Conservation (phyloP, 2,797 vertebrate species). For the Trachurus trachurus region DNA sequence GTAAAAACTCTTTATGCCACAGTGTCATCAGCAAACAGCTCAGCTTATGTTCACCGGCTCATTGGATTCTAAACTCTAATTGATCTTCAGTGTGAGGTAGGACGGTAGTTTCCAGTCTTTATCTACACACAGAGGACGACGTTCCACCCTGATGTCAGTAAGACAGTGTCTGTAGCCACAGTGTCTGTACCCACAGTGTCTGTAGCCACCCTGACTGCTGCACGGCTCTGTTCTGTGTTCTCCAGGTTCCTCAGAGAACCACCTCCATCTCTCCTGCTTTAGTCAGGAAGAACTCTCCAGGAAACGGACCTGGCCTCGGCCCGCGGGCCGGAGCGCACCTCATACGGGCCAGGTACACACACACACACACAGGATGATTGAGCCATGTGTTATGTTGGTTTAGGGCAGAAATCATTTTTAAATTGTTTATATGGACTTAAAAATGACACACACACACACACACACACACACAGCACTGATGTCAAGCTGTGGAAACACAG, state of each 20-base stretch:
- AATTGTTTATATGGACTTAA: not conserved
- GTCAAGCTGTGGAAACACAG: not conserved
- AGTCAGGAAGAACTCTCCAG: conserved; percentile 96
- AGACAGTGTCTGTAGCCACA: too few species aligned
- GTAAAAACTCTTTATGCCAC: too few species aligned
- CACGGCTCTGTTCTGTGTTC: not conserved
- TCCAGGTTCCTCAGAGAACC: conserved; percentile 97
- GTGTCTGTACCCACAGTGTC: too few species aligned
- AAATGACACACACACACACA: not conserved
- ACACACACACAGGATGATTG: not conserved
- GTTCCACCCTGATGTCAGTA: too few species aligned
- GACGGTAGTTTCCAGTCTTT: too few species aligned
- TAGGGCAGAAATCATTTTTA: too few species aligned
- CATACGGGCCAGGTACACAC: conserved; percentile 93
- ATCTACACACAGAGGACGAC: too few species aligned
- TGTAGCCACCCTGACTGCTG: conserved; percentile 4
- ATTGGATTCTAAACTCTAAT: too few species aligned
- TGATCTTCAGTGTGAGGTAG: too few species aligned
- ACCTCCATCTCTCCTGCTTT: conserved; percentile 98
- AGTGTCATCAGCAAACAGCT: too few species aligned
- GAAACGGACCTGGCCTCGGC: conserved; percentile 92
- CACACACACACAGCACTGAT: not conserved
- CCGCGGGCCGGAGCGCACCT: conserved; percentile 92
- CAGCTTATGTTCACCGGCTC: too few species aligned
- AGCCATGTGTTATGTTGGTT: too few species aligned